Evolutionary conservation across 2,797 vertebrate genomes (phyloP), one percentile per base, ranked within the genome.

Genomic region (Tragelaphus eurycerus): DNA sequence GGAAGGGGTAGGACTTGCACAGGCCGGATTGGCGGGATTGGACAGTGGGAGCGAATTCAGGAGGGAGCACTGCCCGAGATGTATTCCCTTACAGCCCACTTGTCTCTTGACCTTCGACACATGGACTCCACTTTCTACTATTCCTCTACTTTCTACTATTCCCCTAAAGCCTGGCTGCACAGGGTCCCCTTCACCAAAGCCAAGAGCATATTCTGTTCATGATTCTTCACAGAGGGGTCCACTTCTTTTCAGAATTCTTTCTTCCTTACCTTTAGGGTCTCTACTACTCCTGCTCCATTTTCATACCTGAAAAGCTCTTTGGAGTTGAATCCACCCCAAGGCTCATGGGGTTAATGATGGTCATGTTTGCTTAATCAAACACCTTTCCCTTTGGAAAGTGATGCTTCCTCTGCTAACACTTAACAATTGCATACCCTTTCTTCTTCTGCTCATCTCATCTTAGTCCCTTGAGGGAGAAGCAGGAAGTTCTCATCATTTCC

Each of bases 331-430:
- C 74, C 6, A 0, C 43, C 7, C 21, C 4, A 27, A 25, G 57
- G 15, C 57, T 23, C 4, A 31, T 46, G 3, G 34, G 12, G 13
- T 12, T 50, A 62, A 29, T 0, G 4, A 4, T 3, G 29, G 19
- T 59, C 25, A 2, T 15, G 25, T 31, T 29, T 46, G 52, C 52
- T 46, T 29, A 10, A 16, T 10, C 43, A 17, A 12, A 10, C 10
- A 10, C 57, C 76, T 81, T 38, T 91, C 85, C 29, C 46, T 50
- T 46, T 83, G 78, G 78, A 50, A 31, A 31, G 59, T 23, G 78
- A 82, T 7, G 2, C 19, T 92, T 31, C 59, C 25, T 60, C 67
- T 52, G 9, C 71, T 13, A 7, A 50, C n/a, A n/a, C 67, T 1
- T 8, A 34, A 29, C 14, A 14, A 1, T 16, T 62, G 23, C 9